Conservation (phyloP, 2,113 vertebrate species). For the Aegithalos caudatus region DNA sequence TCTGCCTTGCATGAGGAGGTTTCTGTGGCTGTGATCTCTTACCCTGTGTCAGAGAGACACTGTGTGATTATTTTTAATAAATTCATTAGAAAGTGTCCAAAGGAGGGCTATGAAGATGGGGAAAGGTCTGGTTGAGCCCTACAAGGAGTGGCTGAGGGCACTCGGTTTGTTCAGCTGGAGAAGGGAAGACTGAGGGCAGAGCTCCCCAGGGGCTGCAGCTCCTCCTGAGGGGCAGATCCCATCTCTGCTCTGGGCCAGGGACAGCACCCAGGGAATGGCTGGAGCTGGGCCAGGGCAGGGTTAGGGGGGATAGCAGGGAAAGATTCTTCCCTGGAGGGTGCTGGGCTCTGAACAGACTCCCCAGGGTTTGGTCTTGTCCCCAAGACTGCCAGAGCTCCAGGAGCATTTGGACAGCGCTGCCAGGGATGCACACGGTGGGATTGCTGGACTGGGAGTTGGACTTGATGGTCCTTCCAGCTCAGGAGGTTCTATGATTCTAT, state of each 20-base stretch:
- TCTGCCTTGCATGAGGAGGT: not conserved
- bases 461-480: not conserved
- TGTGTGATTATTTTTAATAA: not conserved
- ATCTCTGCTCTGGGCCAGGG: not conserved
- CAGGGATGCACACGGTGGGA: not conserved
- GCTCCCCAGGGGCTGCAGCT: too few species aligned
- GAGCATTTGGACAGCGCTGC: not conserved
- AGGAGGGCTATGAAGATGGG: not conserved
- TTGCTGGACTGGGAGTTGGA: not conserved
- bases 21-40: not conserved
- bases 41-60: rapidly evolving
- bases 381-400: not conserved
- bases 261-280: not conserved
- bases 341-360: not conserved
- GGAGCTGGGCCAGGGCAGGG: not conserved
- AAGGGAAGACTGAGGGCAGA: too few species aligned
- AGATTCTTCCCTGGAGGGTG: not conserved
- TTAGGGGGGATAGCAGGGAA: rapidly evolving
- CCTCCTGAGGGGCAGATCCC: not conserved
- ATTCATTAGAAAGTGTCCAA: not conserved
- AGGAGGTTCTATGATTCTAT: not conserved
- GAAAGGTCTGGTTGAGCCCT: too few species aligned
- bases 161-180: too few species aligned
- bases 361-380: not conserved
- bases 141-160: not conserved